A percentile compares a stretch with the other conserved stretches of the same genome.
These are phyloP conservation scores for Chauna torquata DNA, from an alignment of 2,113 vertebrate species.

Conservation along the genomic window DNA sequence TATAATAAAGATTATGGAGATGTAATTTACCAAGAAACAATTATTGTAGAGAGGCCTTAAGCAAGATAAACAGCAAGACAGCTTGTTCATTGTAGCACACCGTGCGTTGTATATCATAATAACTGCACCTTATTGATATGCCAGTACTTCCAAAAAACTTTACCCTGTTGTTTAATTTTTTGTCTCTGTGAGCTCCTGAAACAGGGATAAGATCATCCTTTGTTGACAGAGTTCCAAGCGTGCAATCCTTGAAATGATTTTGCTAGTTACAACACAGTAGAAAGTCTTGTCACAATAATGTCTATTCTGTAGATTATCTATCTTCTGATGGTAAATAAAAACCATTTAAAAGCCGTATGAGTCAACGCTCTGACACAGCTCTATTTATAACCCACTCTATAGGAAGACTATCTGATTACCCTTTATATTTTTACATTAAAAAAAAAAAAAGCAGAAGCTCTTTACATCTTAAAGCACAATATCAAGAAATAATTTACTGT, in stretches of 20 bases:
- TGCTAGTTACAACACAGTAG: not conserved
- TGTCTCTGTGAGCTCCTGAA: not conserved
- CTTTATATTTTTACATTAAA: not conserved
- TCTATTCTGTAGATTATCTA: not conserved
- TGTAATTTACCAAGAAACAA: not conserved
- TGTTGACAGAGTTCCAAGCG: not conserved
- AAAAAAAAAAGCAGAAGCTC: not conserved
- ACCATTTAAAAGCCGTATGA: not conserved
- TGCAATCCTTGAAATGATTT: not conserved
- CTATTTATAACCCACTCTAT: not conserved
- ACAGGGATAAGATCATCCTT: not conserved
- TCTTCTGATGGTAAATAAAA: slow-evolving; percentile 16
- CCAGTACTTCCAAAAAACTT: not conserved
- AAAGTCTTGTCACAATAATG: not conserved
- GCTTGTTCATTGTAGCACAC: not conserved
- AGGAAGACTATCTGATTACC: not conserved
- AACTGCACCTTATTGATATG: not conserved
- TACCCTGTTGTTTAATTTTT: not conserved
- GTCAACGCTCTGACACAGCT: not conserved
- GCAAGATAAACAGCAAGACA: not conserved
- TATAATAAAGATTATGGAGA: slow-evolving; percentile 4
- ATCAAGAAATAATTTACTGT: not conserved
- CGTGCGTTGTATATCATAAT: not conserved
- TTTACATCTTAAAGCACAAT: not conserved
- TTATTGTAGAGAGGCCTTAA: not conserved